Conservation (phyloP, 2,113 vertebrate species). For the Chamaetylas fuelleborni region DNA sequence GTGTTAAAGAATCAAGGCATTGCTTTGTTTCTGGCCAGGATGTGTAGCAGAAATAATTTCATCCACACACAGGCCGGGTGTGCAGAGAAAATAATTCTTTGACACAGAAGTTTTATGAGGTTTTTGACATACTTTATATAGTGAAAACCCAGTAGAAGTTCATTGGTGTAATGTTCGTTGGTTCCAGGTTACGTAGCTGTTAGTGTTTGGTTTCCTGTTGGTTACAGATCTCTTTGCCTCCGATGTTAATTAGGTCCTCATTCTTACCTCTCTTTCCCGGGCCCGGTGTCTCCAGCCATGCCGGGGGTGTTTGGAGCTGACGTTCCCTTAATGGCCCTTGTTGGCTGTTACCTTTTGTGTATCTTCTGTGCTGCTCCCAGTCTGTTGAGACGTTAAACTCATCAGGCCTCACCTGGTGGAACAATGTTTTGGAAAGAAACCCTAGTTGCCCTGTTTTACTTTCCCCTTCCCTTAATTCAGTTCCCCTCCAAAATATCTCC, state of each 20-base stretch:
- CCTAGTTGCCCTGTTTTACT: not conserved
- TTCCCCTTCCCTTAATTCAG: not conserved
- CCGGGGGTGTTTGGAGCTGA: not conserved
- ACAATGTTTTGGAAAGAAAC: not conserved
- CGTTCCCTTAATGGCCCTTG: not conserved
- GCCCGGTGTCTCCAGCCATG: not conserved
- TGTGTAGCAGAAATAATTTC: not conserved
- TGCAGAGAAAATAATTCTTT: not conserved
- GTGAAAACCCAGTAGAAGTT: not conserved
- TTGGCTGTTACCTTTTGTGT: not conserved
- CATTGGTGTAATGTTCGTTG: no score
- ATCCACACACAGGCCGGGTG: not conserved
- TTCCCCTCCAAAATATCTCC: not conserved
- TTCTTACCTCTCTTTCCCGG: not conserved
- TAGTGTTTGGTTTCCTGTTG: not conserved
- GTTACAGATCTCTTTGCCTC: not conserved
- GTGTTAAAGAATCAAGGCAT: not conserved
- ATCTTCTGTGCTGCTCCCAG: not conserved
- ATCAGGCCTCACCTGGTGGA: not conserved
- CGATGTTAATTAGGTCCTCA: not conserved
- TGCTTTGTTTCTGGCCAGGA: not conserved
- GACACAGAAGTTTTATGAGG: not conserved
- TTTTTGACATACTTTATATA: not conserved
- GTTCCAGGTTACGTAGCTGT: not conserved
- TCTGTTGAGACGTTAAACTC: not conserved